Percentiles rank a stretch among this genome's conserved stretches.
Conservation (phyloP, 2,113 vertebrate genomes). For the Bufo gargarizans region DNA sequence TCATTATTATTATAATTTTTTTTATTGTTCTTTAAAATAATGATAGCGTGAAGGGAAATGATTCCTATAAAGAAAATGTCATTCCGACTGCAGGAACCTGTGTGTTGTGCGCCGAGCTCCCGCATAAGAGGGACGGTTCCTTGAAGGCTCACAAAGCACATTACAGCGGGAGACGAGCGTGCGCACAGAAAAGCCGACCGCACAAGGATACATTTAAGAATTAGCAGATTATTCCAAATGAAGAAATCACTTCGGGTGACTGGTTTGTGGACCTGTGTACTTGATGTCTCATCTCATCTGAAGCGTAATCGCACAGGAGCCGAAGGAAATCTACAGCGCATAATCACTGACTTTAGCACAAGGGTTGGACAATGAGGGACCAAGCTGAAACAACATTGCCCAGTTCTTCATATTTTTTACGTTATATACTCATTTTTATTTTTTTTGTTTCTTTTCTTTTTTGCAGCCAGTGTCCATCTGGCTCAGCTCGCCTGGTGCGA, state of each 20-base stretch:
- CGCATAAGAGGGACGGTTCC: background rate
- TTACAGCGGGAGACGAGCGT: background rate
- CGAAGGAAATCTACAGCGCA: constrained; percentile 62
- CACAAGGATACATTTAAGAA: constrained; percentile 11
- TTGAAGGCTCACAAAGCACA: background rate
- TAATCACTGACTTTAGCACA: constrained; percentile 31
- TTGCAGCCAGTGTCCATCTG: constrained; percentile 70
- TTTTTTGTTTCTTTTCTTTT: constrained; percentile 66
- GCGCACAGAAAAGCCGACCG: background rate
- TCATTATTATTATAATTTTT: constrained; percentile 15
- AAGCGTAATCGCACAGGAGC: constrained; percentile 63
- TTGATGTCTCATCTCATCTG: constrained; percentile 49
- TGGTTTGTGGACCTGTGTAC: constrained; percentile 20
- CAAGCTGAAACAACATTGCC: constrained; percentile 33
- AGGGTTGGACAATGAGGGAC: constrained; percentile 49
- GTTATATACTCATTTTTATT: constrained; percentile 61
- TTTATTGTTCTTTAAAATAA: constrained; percentile 26
- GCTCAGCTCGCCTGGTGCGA: constrained; percentile 67
- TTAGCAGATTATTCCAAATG: constrained; percentile 34
- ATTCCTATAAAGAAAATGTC: background rate
- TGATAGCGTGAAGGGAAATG: background rate
- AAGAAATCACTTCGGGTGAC: constrained; percentile 26
- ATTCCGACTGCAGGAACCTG: constrained; percentile 15
- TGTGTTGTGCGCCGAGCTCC: background rate
- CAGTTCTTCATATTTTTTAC: constrained; percentile 66